A percentile compares a stretch with the other conserved stretches of the same genome.
These are phyloP conservation scores for Sycophila texana DNA, from an alignment of 2,888 invertebrate species.

Conservation along the genomic window DNA sequence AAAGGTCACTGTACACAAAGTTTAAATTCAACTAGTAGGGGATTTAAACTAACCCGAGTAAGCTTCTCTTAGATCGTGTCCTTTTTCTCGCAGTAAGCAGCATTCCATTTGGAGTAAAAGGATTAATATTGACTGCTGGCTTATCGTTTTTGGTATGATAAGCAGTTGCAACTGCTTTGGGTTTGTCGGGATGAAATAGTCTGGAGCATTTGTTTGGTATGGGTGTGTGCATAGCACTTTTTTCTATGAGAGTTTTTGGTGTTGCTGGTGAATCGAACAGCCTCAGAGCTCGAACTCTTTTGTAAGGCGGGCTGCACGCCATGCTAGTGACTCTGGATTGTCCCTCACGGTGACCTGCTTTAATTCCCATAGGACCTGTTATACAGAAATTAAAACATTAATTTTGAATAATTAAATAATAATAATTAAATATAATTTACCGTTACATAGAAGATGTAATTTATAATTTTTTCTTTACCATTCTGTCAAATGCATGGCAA, in stretches of 20 bases:
- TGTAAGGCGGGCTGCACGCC: slow-evolving; percentile 80
- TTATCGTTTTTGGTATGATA: slow-evolving; percentile 76
- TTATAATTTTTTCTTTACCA: background rate
- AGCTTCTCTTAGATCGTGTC: slow-evolving; percentile 80
- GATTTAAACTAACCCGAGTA: slow-evolving; percentile 66
- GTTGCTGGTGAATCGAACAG: slow-evolving; percentile 91
- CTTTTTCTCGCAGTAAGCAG: slow-evolving; percentile 83
- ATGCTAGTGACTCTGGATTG: slow-evolving; percentile 64
- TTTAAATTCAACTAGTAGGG: too few relatives aligned
- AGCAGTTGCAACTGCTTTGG: slow-evolving; percentile 72
- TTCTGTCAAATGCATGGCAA: slow-evolving; percentile 20
- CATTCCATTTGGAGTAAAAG: slow-evolving; percentile 88
- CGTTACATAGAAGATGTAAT: background rate
- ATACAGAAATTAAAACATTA: background rate
- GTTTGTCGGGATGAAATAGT: slow-evolving; percentile 73
- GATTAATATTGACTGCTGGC: slow-evolving; percentile 87
- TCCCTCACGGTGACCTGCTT: slow-evolving; percentile 52
- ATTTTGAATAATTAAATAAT: too few relatives aligned
- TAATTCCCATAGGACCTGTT: slow-evolving; percentile 47
- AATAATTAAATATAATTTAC: too few relatives aligned
- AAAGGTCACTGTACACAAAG: too few relatives aligned
- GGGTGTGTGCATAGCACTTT: slow-evolving; percentile 81
- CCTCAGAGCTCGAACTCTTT: slow-evolving; percentile 79
- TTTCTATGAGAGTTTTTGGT: slow-evolving; percentile 88
- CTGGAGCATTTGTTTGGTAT: slow-evolving; percentile 74